phyloP scores from a whole-genome alignment of 2,797 vertebrate species.

The Sitta carolinensis region DNA sequence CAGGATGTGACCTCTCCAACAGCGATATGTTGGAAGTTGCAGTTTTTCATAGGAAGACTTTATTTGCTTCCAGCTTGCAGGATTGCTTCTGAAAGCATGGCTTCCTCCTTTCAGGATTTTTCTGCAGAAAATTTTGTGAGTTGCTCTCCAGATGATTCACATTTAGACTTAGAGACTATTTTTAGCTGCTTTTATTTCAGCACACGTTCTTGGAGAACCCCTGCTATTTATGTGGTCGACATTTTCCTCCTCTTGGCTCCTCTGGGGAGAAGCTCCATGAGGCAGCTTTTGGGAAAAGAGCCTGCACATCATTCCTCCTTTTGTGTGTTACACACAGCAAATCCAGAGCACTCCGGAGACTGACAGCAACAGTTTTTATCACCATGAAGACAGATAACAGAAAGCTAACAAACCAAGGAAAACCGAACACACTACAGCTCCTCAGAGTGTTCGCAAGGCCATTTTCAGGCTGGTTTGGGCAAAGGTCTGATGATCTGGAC shows the following conservation, averaged over 20 bases:
- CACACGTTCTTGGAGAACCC: slow-evolving; percentile 8
- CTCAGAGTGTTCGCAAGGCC: neutral
- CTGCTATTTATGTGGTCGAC: neutral
- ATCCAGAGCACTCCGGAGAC: neutral
- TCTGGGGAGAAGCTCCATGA: neutral
- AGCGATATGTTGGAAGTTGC: neutral
- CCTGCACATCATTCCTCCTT: neutral
- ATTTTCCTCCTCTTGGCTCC: slow-evolving; percentile 3
- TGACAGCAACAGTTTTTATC: neutral
- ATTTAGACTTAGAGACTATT: slow-evolving; percentile 35
- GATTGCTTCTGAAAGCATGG: neutral
- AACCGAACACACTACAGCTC: slow-evolving; percentile 16
- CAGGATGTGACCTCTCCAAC: neutral
- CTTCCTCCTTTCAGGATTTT: slow-evolving; percentile 10
- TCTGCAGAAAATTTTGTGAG: neutral
- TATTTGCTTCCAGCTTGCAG: neutral
- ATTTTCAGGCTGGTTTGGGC: neutral
- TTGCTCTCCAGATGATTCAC: slow-evolving; percentile 45
- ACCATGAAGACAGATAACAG: neutral
- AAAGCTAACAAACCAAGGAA: slow-evolving; percentile 36
- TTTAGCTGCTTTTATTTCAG: slow-evolving; percentile 41
- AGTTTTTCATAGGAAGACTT: neutral
- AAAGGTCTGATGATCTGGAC: slow-evolving; percentile 36
- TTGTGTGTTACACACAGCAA: neutral
- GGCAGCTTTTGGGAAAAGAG: neutral